These are phyloP conservation scores for Apostichopus parvimensis DNA, from an alignment of 35 echinoderm and acorn worm genomes.

Conservation along the genomic window DNA sequence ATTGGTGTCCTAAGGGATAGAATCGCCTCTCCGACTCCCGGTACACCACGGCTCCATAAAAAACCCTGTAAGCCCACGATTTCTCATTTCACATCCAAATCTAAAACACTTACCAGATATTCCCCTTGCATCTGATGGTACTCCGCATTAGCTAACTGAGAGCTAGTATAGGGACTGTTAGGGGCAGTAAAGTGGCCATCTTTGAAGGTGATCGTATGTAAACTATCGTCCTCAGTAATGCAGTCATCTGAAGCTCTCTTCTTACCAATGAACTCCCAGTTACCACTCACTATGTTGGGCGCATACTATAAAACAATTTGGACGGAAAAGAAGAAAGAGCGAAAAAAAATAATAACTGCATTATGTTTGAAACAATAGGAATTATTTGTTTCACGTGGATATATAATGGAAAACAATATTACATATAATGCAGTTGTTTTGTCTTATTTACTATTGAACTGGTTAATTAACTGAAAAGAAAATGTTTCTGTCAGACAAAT, in stretches of 20 bases:
- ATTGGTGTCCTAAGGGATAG: too few species aligned
- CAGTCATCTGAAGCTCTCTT: background rate
- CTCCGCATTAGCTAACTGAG: background rate
- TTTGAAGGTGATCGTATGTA: slow-evolving; percentile 58
- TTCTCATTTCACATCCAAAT: too few species aligned
- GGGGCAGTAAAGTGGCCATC: slow-evolving; percentile 62
- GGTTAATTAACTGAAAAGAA: too few species aligned
- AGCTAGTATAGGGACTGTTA: slow-evolving; percentile 32
- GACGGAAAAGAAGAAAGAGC: background rate
- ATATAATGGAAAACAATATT: too few species aligned
- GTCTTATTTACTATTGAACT: too few species aligned
- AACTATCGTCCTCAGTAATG: slow-evolving; percentile 44
- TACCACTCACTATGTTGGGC: slow-evolving; percentile 7
- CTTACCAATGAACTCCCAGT: slow-evolving; percentile 10
- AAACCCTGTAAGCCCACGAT: too few species aligned
- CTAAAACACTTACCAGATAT: background rate
- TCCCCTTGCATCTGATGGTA: background rate
- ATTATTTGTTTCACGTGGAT: too few species aligned
- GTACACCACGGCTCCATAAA: too few species aligned
- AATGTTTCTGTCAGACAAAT: too few species aligned
- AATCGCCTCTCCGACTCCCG: too few species aligned
- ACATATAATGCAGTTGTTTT: too few species aligned
- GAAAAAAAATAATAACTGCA: background rate
- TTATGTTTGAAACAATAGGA: too few species aligned
- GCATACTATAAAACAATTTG: background rate